Conservation (phyloP, 1,140 invertebrate genomes). For the Drosophila ficusphila region DNA sequence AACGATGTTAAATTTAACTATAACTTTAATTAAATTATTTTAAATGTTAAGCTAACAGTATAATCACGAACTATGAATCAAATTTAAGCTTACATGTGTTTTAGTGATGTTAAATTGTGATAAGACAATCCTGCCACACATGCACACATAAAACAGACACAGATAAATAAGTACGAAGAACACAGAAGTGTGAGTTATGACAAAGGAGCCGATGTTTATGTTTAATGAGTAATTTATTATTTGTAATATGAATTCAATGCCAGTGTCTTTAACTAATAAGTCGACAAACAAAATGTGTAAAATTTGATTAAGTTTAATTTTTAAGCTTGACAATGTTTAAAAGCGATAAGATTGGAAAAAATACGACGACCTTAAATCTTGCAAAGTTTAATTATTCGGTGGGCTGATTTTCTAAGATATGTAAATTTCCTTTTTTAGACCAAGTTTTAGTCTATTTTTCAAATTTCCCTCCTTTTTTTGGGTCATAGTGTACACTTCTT, state of each 20-base stretch:
- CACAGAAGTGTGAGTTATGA: constrained; percentile 10
- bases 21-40: constrained; percentile 77
- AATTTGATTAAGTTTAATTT: constrained; percentile 29
- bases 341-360: constrained; percentile 6
- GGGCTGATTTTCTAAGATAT: background rate
- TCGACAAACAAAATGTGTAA: constrained; percentile 37
- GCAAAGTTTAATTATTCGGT: background rate
- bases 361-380: background rate
- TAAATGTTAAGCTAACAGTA: constrained; percentile 52
- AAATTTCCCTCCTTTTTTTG: background rate
- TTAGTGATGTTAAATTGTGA: constrained; percentile 75
- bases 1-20: constrained; percentile 41
- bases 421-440: background rate
- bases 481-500: background rate
- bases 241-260: constrained; percentile 69
- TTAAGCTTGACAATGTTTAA: constrained; percentile 61
- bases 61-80: constrained; percentile 15
- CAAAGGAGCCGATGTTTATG: constrained; percentile 14
- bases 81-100: constrained; percentile 18
- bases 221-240: constrained; percentile 42
- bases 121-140: constrained; percentile 65
- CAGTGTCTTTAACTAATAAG: constrained; percentile 59
- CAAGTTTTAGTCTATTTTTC: background rate
- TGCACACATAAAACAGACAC: constrained; percentile 24
- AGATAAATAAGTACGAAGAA: constrained; percentile 14